phyloP scores from a whole-genome alignment of 2,888 invertebrate genomes.

The Dynastes tityus region DNA sequence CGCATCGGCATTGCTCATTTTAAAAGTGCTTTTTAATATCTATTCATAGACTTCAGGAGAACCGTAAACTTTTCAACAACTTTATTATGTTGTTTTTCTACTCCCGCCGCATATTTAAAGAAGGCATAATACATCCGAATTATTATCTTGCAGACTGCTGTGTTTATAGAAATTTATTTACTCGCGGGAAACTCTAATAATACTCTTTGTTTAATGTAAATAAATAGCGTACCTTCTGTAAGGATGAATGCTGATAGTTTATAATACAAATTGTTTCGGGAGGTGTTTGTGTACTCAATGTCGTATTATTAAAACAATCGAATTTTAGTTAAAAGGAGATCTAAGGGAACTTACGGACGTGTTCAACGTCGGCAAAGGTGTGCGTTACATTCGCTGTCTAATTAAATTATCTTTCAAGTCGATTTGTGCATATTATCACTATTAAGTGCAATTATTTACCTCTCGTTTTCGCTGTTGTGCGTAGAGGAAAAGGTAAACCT shows the following conservation, averaged over 20 bases:
- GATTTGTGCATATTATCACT: neutral
- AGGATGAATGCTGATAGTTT: slow-evolving; percentile 39
- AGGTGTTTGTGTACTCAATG: slow-evolving; percentile 31
- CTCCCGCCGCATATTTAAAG: slow-evolving; percentile 36
- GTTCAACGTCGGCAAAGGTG: neutral
- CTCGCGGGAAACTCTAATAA: slow-evolving; percentile 47
- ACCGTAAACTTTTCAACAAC: slow-evolving; percentile 45
- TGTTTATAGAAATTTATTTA: slow-evolving; percentile 47
- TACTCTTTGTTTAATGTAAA: slow-evolving; percentile 44
- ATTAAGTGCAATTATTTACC: too few species aligned
- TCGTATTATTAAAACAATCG: slow-evolving; percentile 31
- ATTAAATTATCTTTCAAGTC: slow-evolving; percentile 29
- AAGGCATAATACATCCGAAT: slow-evolving; percentile 44
- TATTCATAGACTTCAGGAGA: slow-evolving; percentile 47
- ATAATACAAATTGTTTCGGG: slow-evolving; percentile 42
- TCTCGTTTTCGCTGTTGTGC: too few species aligned
- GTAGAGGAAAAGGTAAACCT: too few species aligned
- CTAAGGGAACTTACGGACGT: slow-evolving; percentile 12
- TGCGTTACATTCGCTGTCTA: neutral
- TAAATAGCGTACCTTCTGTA: slow-evolving; percentile 35
- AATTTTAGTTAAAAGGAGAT: slow-evolving; percentile 12
- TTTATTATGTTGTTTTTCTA: slow-evolving; percentile 46
- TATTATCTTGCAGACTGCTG: slow-evolving; percentile 44
- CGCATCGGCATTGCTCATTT: slow-evolving; percentile 37
- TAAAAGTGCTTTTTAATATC: slow-evolving; percentile 46